These are phyloP conservation scores for Spinus pinus DNA, from an alignment of 2,797 vertebrate genomes.

Conservation along the genomic window DNA sequence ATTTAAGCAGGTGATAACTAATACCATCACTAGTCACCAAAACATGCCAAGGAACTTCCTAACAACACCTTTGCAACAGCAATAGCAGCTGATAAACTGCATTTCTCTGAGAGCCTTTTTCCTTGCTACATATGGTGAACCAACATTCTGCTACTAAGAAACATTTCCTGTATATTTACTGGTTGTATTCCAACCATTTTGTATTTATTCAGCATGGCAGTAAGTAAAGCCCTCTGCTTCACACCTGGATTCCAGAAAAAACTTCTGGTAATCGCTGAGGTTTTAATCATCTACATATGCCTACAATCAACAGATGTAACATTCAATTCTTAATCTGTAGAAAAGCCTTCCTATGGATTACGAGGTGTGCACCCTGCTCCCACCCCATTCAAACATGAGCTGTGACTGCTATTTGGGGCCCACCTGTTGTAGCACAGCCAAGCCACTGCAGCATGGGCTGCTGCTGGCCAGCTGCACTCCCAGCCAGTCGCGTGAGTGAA, in stretches of 20 bases:
- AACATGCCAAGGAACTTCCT: not conserved
- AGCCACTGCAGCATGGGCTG: not conserved
- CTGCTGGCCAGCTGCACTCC: not conserved
- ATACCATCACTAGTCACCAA: not conserved
- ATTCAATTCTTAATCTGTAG: not conserved
- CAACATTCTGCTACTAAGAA: not conserved
- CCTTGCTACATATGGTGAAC: not conserved
- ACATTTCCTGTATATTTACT: not conserved
- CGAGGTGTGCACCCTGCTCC: not conserved
- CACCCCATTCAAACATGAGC: not conserved
- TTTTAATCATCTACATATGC: not conserved
- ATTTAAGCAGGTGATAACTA: not conserved
- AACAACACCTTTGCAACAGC: not conserved
- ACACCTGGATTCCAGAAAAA: not conserved
- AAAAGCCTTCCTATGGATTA: not conserved
- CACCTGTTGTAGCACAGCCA: not conserved
- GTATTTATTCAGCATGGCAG: not conserved
- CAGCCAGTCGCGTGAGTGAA: not conserved
- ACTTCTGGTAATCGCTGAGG: not conserved
- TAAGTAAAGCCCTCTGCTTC: not conserved
- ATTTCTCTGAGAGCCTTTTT: not conserved
- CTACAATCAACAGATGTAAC: not conserved
- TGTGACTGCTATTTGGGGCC: not conserved
- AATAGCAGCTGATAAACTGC: not conserved
- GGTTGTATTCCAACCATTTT: not conserved